phyloP scores from a whole-genome alignment of 2,797 vertebrate genomes.

The Semotilus atromaculatus region DNA sequence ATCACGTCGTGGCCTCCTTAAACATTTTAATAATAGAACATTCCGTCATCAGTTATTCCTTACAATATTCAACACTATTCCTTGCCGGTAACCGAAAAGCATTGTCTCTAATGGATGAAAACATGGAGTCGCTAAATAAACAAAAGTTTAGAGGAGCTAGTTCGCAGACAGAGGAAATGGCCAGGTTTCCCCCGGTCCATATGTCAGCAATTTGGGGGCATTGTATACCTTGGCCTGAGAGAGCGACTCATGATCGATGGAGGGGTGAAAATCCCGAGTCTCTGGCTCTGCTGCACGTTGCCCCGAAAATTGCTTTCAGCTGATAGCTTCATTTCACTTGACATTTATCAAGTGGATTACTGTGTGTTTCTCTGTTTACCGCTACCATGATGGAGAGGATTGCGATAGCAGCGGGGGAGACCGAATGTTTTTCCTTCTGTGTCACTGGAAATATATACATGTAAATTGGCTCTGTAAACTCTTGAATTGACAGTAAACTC shows the following conservation, averaged over 20 bases:
- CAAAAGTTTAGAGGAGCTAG: slow-evolving; percentile 83
- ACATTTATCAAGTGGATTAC: slow-evolving; percentile 92
- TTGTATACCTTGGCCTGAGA: slow-evolving; percentile 98
- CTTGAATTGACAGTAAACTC: slow-evolving; percentile 68
- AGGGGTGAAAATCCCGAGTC: slow-evolving; percentile 92
- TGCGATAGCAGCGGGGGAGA: slow-evolving; percentile 52
- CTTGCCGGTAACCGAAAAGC: slow-evolving; percentile 58
- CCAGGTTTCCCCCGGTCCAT: slow-evolving; percentile 81
- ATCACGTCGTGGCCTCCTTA: not conserved
- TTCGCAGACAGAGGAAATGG: slow-evolving; percentile 72
- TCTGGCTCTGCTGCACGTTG: slow-evolving; percentile 83
- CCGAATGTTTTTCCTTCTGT: slow-evolving; percentile 73
- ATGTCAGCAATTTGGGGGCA: slow-evolving; percentile 99
- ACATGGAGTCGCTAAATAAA: slow-evolving; percentile 88
- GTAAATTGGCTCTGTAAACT: slow-evolving; percentile 77
- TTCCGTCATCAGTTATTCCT: not conserved
- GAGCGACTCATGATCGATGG: slow-evolving; percentile 95
- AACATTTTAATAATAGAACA: not conserved
- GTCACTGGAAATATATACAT: slow-evolving; percentile 77
- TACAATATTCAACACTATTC: slow-evolving; percentile 38
- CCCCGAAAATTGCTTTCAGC: slow-evolving; percentile 96
- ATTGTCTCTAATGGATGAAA: slow-evolving; percentile 81
- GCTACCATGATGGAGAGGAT: slow-evolving; percentile 63
- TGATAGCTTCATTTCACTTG: slow-evolving; percentile 89
- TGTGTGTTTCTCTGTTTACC: slow-evolving; percentile 78